Conservation (phyloP, 2,797 vertebrate genomes). For the Pseudocheirus occidentalis region DNA sequence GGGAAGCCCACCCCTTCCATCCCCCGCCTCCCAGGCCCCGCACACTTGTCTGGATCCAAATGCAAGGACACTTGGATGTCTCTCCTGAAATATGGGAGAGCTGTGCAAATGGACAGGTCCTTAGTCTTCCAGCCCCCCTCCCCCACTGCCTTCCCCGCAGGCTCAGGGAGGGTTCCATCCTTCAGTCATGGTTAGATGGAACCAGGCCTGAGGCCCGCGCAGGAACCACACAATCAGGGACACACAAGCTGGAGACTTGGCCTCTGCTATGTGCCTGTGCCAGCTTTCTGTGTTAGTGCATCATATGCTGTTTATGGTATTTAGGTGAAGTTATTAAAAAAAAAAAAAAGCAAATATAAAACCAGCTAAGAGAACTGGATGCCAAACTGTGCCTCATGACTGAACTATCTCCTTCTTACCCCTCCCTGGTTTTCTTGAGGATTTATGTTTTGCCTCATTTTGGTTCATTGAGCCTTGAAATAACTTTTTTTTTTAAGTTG, state of each 20-base stretch:
- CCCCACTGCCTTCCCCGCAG: accelerated
- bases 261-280: background rate
- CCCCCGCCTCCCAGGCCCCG: background rate
- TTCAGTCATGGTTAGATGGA: background rate
- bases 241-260: background rate
- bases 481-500: background rate
- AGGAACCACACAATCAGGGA: background rate
- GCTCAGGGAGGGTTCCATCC: accelerated
- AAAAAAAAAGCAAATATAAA: background rate
- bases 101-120: background rate
- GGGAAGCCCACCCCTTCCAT: background rate
- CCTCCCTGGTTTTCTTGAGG: background rate
- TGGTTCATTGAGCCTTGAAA: constrained; percentile 9
- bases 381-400: background rate
- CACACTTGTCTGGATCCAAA: background rate
- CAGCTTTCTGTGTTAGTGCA: background rate
- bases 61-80: background rate
- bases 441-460: background rate
- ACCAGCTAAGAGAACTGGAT: background rate
- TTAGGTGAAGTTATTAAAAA: background rate
- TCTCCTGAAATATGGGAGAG: background rate
- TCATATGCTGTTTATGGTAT: background rate
- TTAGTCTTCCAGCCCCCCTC: background rate
- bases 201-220: background rate
- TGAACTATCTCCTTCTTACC: background rate